Percentiles rank a stretch among this genome's conserved stretches.
These are phyloP conservation scores for Ambastaia sidthimunki DNA, from an alignment of 2,797 vertebrate species.

Conservation along the genomic window DNA sequence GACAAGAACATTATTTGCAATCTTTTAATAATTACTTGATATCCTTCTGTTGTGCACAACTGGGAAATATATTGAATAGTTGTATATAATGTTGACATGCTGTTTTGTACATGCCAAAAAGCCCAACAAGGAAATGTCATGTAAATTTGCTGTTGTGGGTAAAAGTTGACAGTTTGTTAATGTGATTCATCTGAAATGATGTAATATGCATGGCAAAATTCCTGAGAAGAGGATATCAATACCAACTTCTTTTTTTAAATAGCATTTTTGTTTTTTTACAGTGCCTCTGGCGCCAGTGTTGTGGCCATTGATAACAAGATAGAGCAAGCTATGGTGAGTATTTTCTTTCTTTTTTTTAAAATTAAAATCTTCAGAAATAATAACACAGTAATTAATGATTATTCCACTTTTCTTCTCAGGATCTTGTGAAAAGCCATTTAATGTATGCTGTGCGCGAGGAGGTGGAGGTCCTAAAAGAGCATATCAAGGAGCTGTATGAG, in stretches of 20 bases:
- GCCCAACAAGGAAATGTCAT: neutral
- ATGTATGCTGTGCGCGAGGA: constrained; percentile 98
- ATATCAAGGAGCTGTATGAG: constrained; percentile 97
- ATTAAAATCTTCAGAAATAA: constrained; percentile 6
- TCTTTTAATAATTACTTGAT: neutral
- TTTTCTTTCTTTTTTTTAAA: constrained; percentile 7
- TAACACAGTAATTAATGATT: neutral
- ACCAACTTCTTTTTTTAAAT: constrained; percentile 13
- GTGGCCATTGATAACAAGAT: constrained; percentile 99
- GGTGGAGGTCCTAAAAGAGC: constrained; percentile 98
- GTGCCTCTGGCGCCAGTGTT: constrained; percentile 90
- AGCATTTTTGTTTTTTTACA: constrained; percentile 64
- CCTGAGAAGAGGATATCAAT: neutral
- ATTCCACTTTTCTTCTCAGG: constrained; percentile 74
- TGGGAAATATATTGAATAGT: neutral
- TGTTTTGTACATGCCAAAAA: neutral
- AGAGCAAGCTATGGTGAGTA: constrained; percentile 98
- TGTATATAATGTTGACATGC: neutral
- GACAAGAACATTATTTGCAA: neutral
- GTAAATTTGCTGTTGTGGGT: neutral
- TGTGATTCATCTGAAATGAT: neutral
- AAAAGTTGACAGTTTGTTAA: neutral
- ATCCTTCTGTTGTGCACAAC: neutral
- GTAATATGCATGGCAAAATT: neutral
- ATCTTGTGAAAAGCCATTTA: constrained; percentile 97